Base-by-base conservation (phyloP, 2,797 vertebrate species). In the Amazonetta brasiliensis region DNA sequence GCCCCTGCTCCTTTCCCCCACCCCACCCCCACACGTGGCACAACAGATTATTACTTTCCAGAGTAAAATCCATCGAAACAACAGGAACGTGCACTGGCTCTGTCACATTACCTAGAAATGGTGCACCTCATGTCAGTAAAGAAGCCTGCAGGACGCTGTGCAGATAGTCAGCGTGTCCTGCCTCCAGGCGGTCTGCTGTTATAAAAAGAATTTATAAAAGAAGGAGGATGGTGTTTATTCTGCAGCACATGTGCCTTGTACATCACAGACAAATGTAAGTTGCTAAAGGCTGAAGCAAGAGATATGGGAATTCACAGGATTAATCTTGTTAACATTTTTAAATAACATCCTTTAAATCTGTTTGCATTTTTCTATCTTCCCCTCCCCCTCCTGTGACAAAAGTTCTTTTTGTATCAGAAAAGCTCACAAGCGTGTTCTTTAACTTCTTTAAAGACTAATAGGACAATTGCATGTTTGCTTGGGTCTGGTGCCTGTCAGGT, bases 1-100 rank as follows among this genome's bases (percentile, higher is more conserved):
- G 50, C n/a, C 13, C 6, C 43, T 69, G 50, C 16, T 26, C 52
- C 46, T 72, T 79, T 79, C 54, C 58, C 46, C 66, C 9, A n/a
- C 62, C 41, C 58, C 33, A 9, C 58, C 67, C 9, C 0, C 2
- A 72, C 37, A 21, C 0, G 0, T 46, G 28, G 31, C 54, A 88
- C 48, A 90, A 19, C 6, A 66, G 35, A 67, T 54, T 54, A 12
- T 13, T n/a, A 7, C 33, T 86, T 81, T 72, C 62, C 62, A 75
- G 63, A 83, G 28, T 39, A 81, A 87, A 75, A 72, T 58, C 73
- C 9, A 12, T 3, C 1, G 1, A 39, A 72, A 39, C 26, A 76
- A 19, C 16, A 37, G 59, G 44, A 88, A 13, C 8, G 5, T 20
- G 30, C 31, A 33, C 33, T 7, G 11, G 31, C 28, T 69, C 39